Percentiles rank a stretch among this genome's conserved stretches.
These are phyloP conservation scores for Rousettus leschenaultii DNA, from an alignment of 2,113 vertebrate genomes.

Conservation along the genomic window DNA sequence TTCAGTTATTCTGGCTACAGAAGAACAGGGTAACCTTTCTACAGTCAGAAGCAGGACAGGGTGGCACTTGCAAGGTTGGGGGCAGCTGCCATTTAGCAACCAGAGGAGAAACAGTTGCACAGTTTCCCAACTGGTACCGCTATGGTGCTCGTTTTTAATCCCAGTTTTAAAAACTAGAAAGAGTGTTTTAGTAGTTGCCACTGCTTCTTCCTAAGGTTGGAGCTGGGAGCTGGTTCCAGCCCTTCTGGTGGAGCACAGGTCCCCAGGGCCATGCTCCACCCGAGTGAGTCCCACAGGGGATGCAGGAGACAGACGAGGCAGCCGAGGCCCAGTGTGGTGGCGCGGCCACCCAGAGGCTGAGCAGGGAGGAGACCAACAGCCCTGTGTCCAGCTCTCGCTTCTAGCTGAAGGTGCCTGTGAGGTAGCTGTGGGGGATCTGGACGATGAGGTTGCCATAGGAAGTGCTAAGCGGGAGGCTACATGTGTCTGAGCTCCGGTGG, in stretches of 20 bases:
- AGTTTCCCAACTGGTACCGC: background rate
- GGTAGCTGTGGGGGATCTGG: slow-evolving; percentile 80
- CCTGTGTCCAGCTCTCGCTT: slow-evolving; percentile 79
- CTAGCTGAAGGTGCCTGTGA: slow-evolving; percentile 80
- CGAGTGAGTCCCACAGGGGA: slow-evolving; percentile 82
- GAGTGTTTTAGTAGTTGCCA: background rate
- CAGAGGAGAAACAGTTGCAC: background rate
- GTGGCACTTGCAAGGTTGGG: background rate
- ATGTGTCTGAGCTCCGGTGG: slow-evolving; percentile 77
- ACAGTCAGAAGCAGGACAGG: background rate
- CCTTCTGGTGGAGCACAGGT: background rate
- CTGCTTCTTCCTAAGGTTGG: background rate
- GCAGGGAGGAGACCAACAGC: slow-evolving; percentile 78
- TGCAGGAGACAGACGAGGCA: slow-evolving; percentile 82
- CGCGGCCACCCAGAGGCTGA: slow-evolving; percentile 81
- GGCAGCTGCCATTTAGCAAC: background rate
- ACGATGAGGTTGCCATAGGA: slow-evolving; percentile 84
- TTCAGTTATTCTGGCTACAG: background rate
- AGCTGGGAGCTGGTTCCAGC: background rate
- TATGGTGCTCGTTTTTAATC: background rate
- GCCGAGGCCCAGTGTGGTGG: slow-evolving; percentile 39
- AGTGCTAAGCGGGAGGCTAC: slow-evolving; percentile 81
- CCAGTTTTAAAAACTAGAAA: background rate
- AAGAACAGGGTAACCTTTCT: background rate
- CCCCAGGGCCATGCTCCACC: slow-evolving; percentile 62